phyloP scores from a whole-genome alignment of 2,888 invertebrate species.

The Meghimatium bilineatum region DNA sequence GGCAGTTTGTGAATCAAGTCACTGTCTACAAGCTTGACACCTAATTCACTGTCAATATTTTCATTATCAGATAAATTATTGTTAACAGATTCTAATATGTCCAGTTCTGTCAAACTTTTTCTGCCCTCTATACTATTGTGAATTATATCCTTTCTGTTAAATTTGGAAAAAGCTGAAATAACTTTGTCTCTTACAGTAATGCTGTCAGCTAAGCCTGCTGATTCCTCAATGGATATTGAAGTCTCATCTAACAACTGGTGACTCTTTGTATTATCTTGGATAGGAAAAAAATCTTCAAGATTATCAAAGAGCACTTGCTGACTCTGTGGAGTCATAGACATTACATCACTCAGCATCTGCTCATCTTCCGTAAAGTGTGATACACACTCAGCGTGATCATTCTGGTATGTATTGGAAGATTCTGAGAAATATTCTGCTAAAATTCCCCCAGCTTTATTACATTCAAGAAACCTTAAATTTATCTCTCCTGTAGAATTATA shows the following conservation, averaged over 20 bases:
- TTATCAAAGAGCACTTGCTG: not conserved
- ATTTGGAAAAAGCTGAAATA: slow-evolving; percentile 37
- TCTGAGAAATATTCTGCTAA: not conserved
- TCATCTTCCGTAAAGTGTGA: not conserved
- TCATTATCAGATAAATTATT: not conserved
- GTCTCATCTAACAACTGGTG: too few species aligned
- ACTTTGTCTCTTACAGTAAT: slow-evolving; percentile 37
- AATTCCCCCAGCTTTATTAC: not conserved
- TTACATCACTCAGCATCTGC: not conserved
- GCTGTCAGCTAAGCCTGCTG: not conserved
- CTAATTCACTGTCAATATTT: not conserved
- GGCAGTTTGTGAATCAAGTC: not conserved
- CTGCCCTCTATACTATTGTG: slow-evolving; percentile 22
- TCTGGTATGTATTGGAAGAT: not conserved
- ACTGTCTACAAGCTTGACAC: not conserved
- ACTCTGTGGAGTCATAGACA: not conserved
- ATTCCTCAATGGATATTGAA: not conserved
- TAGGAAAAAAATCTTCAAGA: not conserved
- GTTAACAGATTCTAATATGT: not conserved
- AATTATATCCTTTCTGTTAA: slow-evolving; percentile 41
- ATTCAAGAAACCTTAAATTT: not conserved
- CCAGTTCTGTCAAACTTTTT: not conserved
- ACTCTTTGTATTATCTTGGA: not conserved
- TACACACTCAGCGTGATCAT: not conserved
- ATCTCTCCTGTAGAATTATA: not conserved